phyloP scores from a whole-genome alignment of 2,888 invertebrate species.

The Plagiodera versicolora region DNA sequence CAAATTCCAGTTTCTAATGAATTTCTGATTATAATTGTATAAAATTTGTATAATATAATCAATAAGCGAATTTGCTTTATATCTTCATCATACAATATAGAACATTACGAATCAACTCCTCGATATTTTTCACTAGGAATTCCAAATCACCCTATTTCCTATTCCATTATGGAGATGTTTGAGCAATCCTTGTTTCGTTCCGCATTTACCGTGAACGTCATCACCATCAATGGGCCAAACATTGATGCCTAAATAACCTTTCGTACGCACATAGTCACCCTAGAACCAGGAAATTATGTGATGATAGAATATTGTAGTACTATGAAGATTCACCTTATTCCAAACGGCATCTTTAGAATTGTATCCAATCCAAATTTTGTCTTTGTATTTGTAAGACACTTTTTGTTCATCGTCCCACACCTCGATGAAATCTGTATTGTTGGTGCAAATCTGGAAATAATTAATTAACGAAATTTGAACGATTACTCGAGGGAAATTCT shows the following conservation, averaged over 20 bases:
- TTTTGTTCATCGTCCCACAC: slow-evolving; percentile 37
- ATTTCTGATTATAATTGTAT: too few relatives aligned
- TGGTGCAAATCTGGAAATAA: slow-evolving; percentile 31
- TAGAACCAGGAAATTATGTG: slow-evolving; percentile 15
- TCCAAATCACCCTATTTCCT: slow-evolving; percentile 23
- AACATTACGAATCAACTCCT: not conserved
- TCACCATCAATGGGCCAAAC: slow-evolving; percentile 38
- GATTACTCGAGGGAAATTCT: too few relatives aligned
- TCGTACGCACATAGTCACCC: slow-evolving; percentile 35
- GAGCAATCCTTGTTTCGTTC: slow-evolving; percentile 29
- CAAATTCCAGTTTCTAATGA: too few relatives aligned
- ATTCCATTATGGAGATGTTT: slow-evolving; percentile 29
- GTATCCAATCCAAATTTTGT: slow-evolving; percentile 34
- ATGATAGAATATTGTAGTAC: not conserved
- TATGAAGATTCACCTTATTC: slow-evolving; percentile 20
- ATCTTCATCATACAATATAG: not conserved
- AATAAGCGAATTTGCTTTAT: too few relatives aligned
- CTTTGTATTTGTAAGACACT: slow-evolving; percentile 31
- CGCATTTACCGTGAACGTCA: slow-evolving; percentile 35
- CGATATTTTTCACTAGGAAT: not conserved
- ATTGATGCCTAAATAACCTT: slow-evolving; percentile 34
- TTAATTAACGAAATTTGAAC: too few relatives aligned
- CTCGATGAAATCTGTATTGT: slow-evolving; percentile 26
- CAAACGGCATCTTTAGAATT: slow-evolving; percentile 31
- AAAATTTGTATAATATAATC: too few relatives aligned